Evolutionary conservation across 2,888 invertebrate species (phyloP).

Genomic region (Agrochola macilenta): DNA sequence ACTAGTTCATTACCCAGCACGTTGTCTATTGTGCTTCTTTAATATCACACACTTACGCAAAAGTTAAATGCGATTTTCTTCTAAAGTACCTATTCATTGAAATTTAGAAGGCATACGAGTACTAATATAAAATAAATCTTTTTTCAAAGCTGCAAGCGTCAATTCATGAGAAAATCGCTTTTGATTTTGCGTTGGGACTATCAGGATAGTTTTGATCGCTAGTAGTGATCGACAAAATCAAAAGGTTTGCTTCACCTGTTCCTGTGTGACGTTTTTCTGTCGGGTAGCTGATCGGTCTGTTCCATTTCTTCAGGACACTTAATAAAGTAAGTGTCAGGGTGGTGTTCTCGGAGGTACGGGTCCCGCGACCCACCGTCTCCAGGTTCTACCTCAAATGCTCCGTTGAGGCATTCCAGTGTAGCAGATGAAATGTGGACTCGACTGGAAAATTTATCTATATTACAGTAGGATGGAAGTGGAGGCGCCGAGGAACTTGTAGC

Average conservation of each 20-base stretch:
- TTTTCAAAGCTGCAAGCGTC: neutral
- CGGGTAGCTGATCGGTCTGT: slow-evolving; percentile 89
- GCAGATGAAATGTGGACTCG: slow-evolving; percentile 98
- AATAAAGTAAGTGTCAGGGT: slow-evolving; percentile 97
- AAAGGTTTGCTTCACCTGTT: slow-evolving; percentile 64
- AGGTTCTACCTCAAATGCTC: slow-evolving; percentile 97
- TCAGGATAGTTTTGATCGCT: neutral
- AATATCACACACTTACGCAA: neutral
- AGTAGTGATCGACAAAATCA: neutral
- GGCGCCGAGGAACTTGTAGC: no score
- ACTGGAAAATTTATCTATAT: slow-evolving; percentile 85
- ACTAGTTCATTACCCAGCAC: no score
- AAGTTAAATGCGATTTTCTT: neutral
- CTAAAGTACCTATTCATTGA: neutral
- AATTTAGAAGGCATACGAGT: no score
- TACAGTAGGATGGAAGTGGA: neutral
- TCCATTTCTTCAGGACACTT: slow-evolving; percentile 92
- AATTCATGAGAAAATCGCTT: neutral
- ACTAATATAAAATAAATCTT: no score
- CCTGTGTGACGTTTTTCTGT: slow-evolving; percentile 85
- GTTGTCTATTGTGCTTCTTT: neutral
- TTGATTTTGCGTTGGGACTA: neutral
- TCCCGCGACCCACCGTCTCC: slow-evolving; percentile 96
- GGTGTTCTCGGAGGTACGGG: slow-evolving; percentile 95
- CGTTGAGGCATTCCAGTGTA: slow-evolving; percentile 95